Base-by-base conservation (phyloP, 2,113 vertebrate species). In the Rhinolophus ferrumequinum region DNA sequence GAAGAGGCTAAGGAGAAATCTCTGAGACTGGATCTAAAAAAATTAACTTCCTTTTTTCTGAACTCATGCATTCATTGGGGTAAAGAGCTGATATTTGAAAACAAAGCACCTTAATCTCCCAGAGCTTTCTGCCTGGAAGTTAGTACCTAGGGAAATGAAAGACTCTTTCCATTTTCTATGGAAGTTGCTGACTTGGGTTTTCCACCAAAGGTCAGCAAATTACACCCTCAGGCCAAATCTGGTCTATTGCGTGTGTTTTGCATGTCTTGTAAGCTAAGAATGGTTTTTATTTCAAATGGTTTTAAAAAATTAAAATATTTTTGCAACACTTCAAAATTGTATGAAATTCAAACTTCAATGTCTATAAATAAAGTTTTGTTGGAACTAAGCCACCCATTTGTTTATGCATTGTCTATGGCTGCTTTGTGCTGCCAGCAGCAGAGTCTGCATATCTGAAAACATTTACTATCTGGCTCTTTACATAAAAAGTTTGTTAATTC, bases 271-370 rank as follows among this genome's bases (percentile, higher is more conserved):
- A 38, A 83, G 79, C 41, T 66, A 70, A 66, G 33, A 92, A 50
- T 26, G 26, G 6, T 72, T 88, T 95, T 89, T 70, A 28, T 91
- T 95, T 90, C 70, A 85, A 88, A 70, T 70, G 52, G 26, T 33
- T 92, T 56, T 79, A 58, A 73, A 35, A 67, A n/a, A 50, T 44
- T 19, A 88, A 50, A n/a, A 47, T 92, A 50, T 92, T 64, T 50
- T 93, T 83, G 41, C 88, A 54, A 88, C 8, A 28, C 66, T 88
- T 77, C 58, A 92, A 86, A 90, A 87, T 54, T 50, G 62, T 21
- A 80, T 50, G 60, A 73, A 89, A 90, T 92, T 82, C 28, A 90
- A 30, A 79, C 79, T 77, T 47, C 66, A 88, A 14, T 22, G 18
- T 83, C 69, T 76, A 47, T 83, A 73, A 93, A 86, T 47, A 86